A percentile compares a stretch with the other conserved stretches of the same genome.
Conservation (phyloP, 2,888 invertebrate species). For the Eupithecia subfuscata region DNA sequence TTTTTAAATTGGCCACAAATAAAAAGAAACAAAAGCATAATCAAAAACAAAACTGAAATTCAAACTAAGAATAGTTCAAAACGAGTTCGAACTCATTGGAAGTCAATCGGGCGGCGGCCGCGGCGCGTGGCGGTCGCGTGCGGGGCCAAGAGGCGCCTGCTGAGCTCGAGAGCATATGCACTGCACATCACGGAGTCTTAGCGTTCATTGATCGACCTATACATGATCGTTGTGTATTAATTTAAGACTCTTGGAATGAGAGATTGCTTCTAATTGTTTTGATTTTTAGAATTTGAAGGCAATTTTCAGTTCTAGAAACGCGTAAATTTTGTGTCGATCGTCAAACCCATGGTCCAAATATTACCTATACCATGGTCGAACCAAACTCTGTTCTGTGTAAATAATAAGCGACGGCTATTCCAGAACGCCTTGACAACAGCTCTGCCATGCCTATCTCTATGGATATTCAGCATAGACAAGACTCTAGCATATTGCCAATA, state of each 20-base stretch:
- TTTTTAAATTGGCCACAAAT: constrained; percentile 23
- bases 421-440: too few species aligned
- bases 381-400: too few species aligned
- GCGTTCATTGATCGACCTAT: constrained; percentile 21
- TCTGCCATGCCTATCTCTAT: too few species aligned
- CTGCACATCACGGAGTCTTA: constrained; percentile 33
- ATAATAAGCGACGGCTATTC: too few species aligned
- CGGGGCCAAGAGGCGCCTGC: constrained; percentile 67
- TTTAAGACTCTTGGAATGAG: constrained; percentile 18
- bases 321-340: not conserved
- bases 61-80: constrained; percentile 17
- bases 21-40: constrained; percentile 13
- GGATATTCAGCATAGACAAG: too few species aligned
- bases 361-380: too few species aligned
- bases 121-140: constrained; percentile 71
- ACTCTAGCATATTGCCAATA: not conserved
- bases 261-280: not conserved
- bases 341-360: too few species aligned
- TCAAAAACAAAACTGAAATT: constrained; percentile 39
- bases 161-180: constrained; percentile 78
- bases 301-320: not conserved
- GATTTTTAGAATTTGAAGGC: not conserved
- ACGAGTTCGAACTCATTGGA: constrained; percentile 7
- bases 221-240: constrained; percentile 1
- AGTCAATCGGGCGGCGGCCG: constrained; percentile 53